These are phyloP conservation scores for Tetranychus piercei DNA, from an alignment of 2,888 invertebrate genomes.

Conservation along the genomic window DNA sequence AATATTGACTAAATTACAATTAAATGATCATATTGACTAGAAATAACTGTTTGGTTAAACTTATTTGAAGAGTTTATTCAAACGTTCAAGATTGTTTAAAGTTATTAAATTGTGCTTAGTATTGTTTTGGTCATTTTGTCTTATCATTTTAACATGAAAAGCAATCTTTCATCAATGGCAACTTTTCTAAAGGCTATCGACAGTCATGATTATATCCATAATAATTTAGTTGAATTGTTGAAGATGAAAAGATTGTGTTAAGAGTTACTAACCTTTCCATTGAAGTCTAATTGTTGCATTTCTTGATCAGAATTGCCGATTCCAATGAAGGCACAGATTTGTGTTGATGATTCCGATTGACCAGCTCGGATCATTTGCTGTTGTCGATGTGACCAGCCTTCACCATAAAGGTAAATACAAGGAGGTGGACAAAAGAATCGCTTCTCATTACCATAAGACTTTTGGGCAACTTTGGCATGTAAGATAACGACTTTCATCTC, in stretches of 20 bases:
- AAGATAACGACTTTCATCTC: conserved; percentile 92
- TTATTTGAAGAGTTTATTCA: too few species aligned
- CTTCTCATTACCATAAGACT: conserved; percentile 98
- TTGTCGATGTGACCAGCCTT: conserved; percentile 86
- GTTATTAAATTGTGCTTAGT: too few species aligned
- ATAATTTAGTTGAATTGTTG: too few species aligned
- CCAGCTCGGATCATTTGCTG: conserved; percentile 60
- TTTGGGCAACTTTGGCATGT: conserved; percentile 98
- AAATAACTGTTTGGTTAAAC: too few species aligned
- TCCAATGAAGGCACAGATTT: conserved; percentile 93
- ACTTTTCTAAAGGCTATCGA: too few species aligned
- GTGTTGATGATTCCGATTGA: conserved; percentile 68
- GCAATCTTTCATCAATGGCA: not conserved
- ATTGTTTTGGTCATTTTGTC: too few species aligned
- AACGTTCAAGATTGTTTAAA: too few species aligned
- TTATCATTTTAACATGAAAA: not conserved
- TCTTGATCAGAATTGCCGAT: conserved; percentile 96
- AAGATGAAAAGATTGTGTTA: not conserved
- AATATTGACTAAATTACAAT: too few species aligned
- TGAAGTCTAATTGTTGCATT: conserved; percentile 93
- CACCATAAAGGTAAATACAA: conserved; percentile 93
- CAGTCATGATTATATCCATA: too few species aligned
- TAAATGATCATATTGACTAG: too few species aligned
- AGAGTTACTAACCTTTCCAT: conserved; percentile 51
- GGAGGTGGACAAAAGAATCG: conserved; percentile 99